phyloP scores from a whole-genome alignment of 64 coral and sea anemone genomes.

The Montipora foliosa region DNA sequence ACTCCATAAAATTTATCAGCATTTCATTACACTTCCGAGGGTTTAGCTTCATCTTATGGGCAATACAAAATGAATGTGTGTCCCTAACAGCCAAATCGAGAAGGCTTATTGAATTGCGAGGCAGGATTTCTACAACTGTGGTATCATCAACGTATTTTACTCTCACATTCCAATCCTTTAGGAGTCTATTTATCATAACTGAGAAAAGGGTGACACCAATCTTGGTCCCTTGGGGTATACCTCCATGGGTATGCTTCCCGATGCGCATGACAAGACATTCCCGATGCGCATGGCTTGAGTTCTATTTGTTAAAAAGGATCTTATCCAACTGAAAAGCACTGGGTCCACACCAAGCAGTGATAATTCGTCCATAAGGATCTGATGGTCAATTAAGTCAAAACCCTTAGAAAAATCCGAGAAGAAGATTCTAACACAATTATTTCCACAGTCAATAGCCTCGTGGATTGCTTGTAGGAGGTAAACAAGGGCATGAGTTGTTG shows the following conservation, averaged over 20 bases:
- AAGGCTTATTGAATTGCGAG: slow-evolving; percentile 39
- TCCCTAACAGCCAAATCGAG: slow-evolving; percentile 29
- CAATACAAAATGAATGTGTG: slow-evolving; percentile 13
- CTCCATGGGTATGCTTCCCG: too few species aligned
- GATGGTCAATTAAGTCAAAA: slow-evolving; percentile 44
- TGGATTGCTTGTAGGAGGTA: slow-evolving; percentile 39
- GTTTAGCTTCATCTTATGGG: slow-evolving; percentile 64
- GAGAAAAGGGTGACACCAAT: slow-evolving; percentile 49
- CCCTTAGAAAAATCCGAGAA: slow-evolving; percentile 1
- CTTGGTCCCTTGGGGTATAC: too few species aligned
- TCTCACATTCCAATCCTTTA: slow-evolving; percentile 31
- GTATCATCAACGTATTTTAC: slow-evolving; percentile 54
- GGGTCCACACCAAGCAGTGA: neutral
- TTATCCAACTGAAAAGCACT: slow-evolving; percentile 4
- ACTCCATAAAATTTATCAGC: slow-evolving; percentile 40
- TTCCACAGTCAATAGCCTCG: slow-evolving; percentile 30
- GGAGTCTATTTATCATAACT: slow-evolving; percentile 21
- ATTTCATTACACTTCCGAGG: slow-evolving; percentile 64
- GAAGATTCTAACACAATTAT: neutral
- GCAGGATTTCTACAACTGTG: slow-evolving; percentile 34
- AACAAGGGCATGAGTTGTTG: slow-evolving; percentile 49
- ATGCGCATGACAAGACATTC: too few species aligned
- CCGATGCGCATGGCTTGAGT: slow-evolving; percentile 6
- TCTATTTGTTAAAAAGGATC: slow-evolving; percentile 31
- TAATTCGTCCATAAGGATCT: slow-evolving; percentile 1